Conservation (phyloP, 1,140 invertebrate genomes). For the Platyura marginata region DNA sequence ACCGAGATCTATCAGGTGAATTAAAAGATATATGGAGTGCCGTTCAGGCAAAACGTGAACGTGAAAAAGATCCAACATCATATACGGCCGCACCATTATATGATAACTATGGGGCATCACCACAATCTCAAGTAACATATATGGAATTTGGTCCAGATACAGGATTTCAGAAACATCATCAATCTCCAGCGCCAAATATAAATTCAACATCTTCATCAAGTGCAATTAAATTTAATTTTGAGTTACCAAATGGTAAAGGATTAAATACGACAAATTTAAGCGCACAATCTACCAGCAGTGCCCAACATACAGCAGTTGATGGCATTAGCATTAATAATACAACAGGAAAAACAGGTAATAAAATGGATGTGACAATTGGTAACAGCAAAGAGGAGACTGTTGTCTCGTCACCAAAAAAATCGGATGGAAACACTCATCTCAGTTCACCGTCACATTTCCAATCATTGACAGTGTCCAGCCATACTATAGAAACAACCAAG, state of each 20-base stretch:
- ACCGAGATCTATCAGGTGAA: conserved; percentile 47
- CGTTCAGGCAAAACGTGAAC: conserved; percentile 40
- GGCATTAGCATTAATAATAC: too few relatives aligned
- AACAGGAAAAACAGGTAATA: background rate
- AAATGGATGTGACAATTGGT: too few relatives aligned
- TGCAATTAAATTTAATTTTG: background rate
- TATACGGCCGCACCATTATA: conserved; percentile 11
- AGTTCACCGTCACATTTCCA: too few relatives aligned
- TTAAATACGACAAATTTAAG: too few relatives aligned
- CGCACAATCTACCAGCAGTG: background rate
- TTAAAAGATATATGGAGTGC: conserved; percentile 52
- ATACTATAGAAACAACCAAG: background rate
- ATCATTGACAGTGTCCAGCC: too few relatives aligned
- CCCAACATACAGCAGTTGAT: too few relatives aligned
- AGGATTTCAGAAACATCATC: background rate
- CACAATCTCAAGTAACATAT: conserved; percentile 1
- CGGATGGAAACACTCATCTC: background rate
- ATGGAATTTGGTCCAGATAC: conserved; percentile 3
- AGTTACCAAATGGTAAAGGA: background rate
- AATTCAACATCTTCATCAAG: background rate
- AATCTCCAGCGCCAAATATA: background rate
- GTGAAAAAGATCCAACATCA: conserved; percentile 29
- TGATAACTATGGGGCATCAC: conserved; percentile 3
- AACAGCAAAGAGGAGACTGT: background rate
- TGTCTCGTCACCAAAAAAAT: background rate